Evolutionary conservation across 2,113 vertebrate genomes (phyloP), one percentile per base, ranked within the genome.

Genomic region (Proteles cristata): DNA sequence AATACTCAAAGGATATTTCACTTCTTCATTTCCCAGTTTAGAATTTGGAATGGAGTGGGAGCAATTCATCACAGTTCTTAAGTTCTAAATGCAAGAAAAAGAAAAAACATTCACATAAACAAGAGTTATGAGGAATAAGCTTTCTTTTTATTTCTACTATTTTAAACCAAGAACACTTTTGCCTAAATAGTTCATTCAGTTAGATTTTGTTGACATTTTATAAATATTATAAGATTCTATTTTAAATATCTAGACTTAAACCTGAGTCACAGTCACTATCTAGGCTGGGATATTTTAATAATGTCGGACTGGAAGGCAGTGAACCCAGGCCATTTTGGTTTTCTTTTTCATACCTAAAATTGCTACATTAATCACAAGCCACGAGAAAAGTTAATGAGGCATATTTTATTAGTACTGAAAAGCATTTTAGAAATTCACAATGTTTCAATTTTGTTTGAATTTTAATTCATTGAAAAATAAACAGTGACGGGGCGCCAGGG

Each of bases 191-290:
- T 96, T 85, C 25, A 55, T 89, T 94, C 33, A 43, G 43, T 96
- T 94, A 92, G 4, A 96, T 97, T 89, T 94, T 94, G 8, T 79
- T 79, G 77, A 92, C 53, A 96, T 82, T 96, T 93, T 8, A 39
- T 35, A 93, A 93, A 92, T 79, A 25, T 93, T 92, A 80, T 43
- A 92, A 94, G 86, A 84, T 92, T 91, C 58, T 58, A 53, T 93
- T 94, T 95, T 91, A 93, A 96, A 45, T 16, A 84, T 3, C 21
- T 35, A 39, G 31, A 85, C 58, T 83, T 90, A 74, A 61, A 3
- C 2, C 84, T 97, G 50, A 68, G 48, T 93, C 71, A 79, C 81
- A 61, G 53, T 48, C 11, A 74, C 48, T 31, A 86, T 43, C 5
- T 1, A 92, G 92, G 43, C 50, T 55, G 14, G 33, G 43, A 85